phyloP scores from a whole-genome alignment of 2,113 vertebrate species.

The Cheilinus undulatus region DNA sequence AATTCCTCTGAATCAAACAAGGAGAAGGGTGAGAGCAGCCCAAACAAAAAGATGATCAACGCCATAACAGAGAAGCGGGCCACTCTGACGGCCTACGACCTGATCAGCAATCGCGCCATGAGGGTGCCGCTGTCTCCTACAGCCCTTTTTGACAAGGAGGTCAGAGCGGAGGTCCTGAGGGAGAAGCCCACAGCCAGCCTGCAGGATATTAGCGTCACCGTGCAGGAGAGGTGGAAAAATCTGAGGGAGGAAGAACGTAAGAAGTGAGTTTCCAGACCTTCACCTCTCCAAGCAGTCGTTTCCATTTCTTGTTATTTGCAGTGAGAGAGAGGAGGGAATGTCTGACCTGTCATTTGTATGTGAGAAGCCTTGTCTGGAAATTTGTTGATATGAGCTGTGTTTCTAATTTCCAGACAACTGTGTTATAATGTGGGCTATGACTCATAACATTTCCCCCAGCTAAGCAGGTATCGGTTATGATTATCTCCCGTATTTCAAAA shows the following conservation, averaged over 20 bases:
- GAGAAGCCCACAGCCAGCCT: conserved; percentile 86
- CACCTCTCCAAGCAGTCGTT: conserved; percentile 77
- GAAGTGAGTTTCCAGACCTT: conserved; percentile 91
- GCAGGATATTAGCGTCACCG: conserved; percentile 83
- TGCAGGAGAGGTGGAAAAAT: conserved; percentile 90
- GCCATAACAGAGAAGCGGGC: conserved; percentile 87
- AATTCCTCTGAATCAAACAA: conserved; percentile 31
- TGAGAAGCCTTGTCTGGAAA: conserved; percentile 79
- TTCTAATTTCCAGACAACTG: conserved; percentile 67
- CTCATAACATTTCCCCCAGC: conserved; percentile 70
- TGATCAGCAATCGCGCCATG: conserved; percentile 88
- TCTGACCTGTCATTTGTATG: conserved; percentile 67
- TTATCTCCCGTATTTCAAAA: conserved; percentile 36
- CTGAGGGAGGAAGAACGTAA: conserved; percentile 87
- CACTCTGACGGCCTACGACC: conserved; percentile 89
- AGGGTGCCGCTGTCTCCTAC: conserved; percentile 88
- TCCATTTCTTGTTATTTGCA: conserved; percentile 83
- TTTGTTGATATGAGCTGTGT: conserved; percentile 70
- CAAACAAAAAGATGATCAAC: conserved; percentile 78
- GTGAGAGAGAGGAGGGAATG: conserved; percentile 31
- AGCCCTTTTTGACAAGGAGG: conserved; percentile 88
- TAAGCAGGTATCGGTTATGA: conserved; percentile 47
- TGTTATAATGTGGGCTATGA: conserved; percentile 59
- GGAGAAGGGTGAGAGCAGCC: conserved; percentile 51
- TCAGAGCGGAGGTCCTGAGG: conserved; percentile 82